phyloP scores from a whole-genome alignment of 2,113 vertebrate genomes.

The Verasper variegatus region DNA sequence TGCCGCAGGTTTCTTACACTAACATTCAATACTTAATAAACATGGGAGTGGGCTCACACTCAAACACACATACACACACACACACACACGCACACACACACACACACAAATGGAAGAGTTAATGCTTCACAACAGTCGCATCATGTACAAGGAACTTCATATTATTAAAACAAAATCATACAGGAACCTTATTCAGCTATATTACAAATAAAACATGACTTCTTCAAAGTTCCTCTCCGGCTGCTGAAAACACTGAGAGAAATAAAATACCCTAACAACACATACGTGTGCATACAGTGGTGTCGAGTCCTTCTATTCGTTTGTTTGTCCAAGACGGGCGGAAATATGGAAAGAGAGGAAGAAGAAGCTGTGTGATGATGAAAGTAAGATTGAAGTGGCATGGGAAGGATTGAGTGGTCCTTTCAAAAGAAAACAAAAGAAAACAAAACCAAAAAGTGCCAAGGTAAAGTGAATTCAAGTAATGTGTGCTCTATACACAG shows the following conservation, averaged over 20 bases:
- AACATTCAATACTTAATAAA: slow-evolving; percentile 81
- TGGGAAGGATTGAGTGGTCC: slow-evolving; percentile 57
- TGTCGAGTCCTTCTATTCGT: slow-evolving; percentile 39
- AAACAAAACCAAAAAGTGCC: slow-evolving; percentile 83
- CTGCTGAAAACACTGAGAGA: slow-evolving; percentile 54
- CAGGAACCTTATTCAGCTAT: slow-evolving; percentile 62
- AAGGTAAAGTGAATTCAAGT: slow-evolving; percentile 88
- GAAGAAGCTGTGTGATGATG: slow-evolving; percentile 39
- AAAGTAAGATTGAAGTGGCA: slow-evolving; percentile 56
- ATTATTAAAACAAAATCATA: slow-evolving; percentile 48
- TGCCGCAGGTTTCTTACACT: slow-evolving; percentile 70
- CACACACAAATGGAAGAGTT: slow-evolving; percentile 31
- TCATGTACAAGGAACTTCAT: slow-evolving; percentile 73
- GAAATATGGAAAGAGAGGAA: not conserved
- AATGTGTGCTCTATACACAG: slow-evolving; percentile 80
- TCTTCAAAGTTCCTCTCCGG: slow-evolving; percentile 44
- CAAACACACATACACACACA: slow-evolving; percentile 35
- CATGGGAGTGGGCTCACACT: slow-evolving; percentile 31
- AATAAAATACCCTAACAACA: slow-evolving; percentile 53
- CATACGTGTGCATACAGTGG: slow-evolving; percentile 29
- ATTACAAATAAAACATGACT: slow-evolving; percentile 69
- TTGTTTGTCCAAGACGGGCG: slow-evolving; percentile 5
- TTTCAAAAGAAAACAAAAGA: slow-evolving; percentile 24
- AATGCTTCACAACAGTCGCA: slow-evolving; percentile 36
- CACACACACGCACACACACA: slow-evolving; percentile 34